Percentiles rank a stretch among this genome's conserved stretches.
Conservation (phyloP, 2,888 invertebrate species). For the Scrobipalpa costella region DNA sequence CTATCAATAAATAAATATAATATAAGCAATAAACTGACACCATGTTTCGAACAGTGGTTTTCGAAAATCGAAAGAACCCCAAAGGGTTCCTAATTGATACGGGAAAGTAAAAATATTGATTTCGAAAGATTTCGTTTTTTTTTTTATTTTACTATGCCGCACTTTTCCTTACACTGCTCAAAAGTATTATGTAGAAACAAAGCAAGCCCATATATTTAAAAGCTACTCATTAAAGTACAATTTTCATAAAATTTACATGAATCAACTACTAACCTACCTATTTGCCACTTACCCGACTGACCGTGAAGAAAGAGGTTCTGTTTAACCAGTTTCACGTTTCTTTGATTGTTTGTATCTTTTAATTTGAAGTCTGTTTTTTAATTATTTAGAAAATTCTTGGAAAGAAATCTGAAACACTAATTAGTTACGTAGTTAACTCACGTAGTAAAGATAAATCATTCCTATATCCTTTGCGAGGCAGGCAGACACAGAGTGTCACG, state of each 20-base stretch:
- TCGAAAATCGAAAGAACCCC: too few species aligned
- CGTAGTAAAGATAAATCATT: too few species aligned
- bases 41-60: too few species aligned
- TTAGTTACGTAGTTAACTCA: neutral
- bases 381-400: neutral
- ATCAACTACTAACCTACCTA: conserved; percentile 8
- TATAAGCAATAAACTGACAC: too few species aligned
- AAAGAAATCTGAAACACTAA: neutral
- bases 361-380: neutral
- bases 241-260: conserved; percentile 13
- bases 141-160: neutral
- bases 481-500: too few species aligned
- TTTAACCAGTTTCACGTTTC: conserved; percentile 6
- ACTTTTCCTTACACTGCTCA: neutral
- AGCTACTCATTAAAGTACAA: neutral
- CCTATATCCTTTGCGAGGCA: too few species aligned
- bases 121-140: neutral
- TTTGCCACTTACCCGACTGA: conserved; percentile 17
- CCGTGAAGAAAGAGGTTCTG: conserved; percentile 16
- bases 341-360: neutral
- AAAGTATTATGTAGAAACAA: neutral
- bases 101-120: too few species aligned
- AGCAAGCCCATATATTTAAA: neutral
- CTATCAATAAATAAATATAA: too few species aligned
- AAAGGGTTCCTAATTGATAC: too few species aligned